Evolutionary conservation across 2,888 invertebrate genomes (phyloP).

Genomic region (Diaperis boleti): DNA sequence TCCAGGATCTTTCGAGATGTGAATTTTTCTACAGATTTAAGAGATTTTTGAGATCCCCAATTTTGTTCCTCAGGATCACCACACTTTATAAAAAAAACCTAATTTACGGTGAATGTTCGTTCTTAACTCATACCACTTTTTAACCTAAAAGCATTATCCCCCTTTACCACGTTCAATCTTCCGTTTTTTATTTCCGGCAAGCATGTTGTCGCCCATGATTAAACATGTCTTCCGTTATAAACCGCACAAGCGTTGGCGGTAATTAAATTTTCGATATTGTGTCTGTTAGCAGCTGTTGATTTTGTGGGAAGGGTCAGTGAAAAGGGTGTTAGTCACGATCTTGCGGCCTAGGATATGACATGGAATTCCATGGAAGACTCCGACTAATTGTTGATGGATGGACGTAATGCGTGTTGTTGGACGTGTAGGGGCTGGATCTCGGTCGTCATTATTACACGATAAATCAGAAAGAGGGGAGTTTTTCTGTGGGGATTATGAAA

Average conservation of each 20-base stretch:
- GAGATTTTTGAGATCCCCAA: no score
- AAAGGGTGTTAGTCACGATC: conserved; percentile 23
- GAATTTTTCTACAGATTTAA: no score
- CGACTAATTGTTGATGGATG: conserved; percentile 33
- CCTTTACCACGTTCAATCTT: neutral
- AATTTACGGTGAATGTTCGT: no score
- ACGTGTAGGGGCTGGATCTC: conserved; percentile 11
- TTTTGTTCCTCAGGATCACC: no score
- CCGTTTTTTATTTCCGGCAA: neutral
- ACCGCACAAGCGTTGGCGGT: conserved; percentile 21
- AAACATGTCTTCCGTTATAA: conserved; percentile 13
- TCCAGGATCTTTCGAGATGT: no score
- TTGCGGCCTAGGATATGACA: conserved; percentile 25
- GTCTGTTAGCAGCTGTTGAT: conserved; percentile 17
- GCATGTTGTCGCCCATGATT: conserved; percentile 3
- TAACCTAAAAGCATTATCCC: neutral
- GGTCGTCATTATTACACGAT: conserved; percentile 24
- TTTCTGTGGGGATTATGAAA: conserved; percentile 10
- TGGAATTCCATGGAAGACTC: conserved; percentile 9
- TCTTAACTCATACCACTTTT: no score
- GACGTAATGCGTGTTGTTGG: conserved; percentile 9
- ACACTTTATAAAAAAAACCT: no score
- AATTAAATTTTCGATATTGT: conserved; percentile 27
- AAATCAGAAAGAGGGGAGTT: conserved; percentile 12
- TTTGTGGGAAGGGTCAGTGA: conserved; percentile 20